Evolutionary conservation across 2,797 vertebrate species (phyloP).

Genomic region (Darevskia nairensis): DNA sequence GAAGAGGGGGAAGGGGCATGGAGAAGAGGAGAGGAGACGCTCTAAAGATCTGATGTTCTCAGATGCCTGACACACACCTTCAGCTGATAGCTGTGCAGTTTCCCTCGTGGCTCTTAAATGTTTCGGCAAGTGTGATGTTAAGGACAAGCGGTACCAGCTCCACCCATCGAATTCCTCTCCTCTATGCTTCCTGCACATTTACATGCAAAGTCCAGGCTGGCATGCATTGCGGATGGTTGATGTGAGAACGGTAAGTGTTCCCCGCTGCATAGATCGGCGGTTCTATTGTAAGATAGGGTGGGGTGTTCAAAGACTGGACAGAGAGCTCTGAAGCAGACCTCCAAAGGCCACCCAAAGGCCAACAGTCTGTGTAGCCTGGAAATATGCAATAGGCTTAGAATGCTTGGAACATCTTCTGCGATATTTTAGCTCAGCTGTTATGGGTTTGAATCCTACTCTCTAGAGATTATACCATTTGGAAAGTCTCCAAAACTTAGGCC

Average conservation of each 20-base stretch:
- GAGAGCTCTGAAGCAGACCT: background rate
- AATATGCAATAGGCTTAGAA: background rate
- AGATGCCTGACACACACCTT: constrained; percentile 1
- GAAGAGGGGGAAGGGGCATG: background rate
- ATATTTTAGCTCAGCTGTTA: background rate
- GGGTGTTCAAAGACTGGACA: background rate
- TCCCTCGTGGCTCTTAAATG: background rate
- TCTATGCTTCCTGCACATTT: constrained; percentile 7
- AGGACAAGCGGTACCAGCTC: constrained; percentile 22
- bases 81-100: constrained; percentile 27
- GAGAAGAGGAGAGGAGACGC: constrained; percentile 26
- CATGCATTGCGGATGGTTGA: constrained; percentile 19
- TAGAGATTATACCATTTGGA: background rate
- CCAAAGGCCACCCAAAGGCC: no score
- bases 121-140: constrained; percentile 6
- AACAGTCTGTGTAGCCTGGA: background rate
- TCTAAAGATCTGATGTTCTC: background rate
- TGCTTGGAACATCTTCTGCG: background rate
- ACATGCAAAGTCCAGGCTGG: background rate
- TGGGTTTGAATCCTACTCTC: background rate
- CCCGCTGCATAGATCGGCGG: fast-evolving
- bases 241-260: constrained; percentile 27
- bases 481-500: background rate
- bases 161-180: constrained; percentile 18
- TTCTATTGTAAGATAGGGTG: background rate